Conservation (phyloP, 2,888 invertebrate species). For the Syritta pipiens region DNA sequence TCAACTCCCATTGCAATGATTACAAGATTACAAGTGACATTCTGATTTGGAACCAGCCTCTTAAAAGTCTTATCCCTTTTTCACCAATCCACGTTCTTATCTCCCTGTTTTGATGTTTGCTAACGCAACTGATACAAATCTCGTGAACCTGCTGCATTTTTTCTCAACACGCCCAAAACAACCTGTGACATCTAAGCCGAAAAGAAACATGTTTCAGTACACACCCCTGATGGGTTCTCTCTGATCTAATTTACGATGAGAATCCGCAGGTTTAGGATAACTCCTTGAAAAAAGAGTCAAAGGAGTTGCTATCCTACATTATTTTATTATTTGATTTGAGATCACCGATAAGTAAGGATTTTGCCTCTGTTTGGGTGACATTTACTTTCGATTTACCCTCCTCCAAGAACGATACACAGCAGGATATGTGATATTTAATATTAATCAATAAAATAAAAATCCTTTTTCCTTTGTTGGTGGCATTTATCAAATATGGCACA, state of each 20-base stretch:
- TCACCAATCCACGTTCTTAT: conserved; percentile 23
- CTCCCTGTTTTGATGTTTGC: conserved; percentile 59
- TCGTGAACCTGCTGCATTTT: conserved; percentile 36
- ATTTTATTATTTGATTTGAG: conserved; percentile 30
- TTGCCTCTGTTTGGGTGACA: conserved; percentile 34
- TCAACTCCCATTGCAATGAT: neutral
- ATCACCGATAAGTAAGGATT: conserved; percentile 30
- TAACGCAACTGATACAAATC: conserved; percentile 60
- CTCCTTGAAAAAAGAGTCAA: conserved; percentile 2
- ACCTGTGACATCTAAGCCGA: conserved; percentile 28
- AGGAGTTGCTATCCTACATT: conserved; percentile 41
- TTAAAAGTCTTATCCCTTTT: conserved; percentile 24
- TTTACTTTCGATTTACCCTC: conserved; percentile 8
- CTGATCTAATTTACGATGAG: conserved; percentile 55
- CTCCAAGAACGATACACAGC: neutral
- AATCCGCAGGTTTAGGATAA: neutral
- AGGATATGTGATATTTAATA: neutral
- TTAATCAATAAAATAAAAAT: conserved; percentile 2
- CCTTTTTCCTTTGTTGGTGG: neutral
- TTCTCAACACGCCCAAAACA: conserved; percentile 3
- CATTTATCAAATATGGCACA: conserved; percentile 38
- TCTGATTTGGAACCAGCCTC: neutral
- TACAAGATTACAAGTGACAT: neutral
- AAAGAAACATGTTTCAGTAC: conserved; percentile 19
- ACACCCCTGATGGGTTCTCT: conserved; percentile 8